Percentiles rank a stretch among this genome's conserved stretches.
phyloP scores from a whole-genome alignment of 2,797 vertebrate species.

The Brotogeris chrysoptera region DNA sequence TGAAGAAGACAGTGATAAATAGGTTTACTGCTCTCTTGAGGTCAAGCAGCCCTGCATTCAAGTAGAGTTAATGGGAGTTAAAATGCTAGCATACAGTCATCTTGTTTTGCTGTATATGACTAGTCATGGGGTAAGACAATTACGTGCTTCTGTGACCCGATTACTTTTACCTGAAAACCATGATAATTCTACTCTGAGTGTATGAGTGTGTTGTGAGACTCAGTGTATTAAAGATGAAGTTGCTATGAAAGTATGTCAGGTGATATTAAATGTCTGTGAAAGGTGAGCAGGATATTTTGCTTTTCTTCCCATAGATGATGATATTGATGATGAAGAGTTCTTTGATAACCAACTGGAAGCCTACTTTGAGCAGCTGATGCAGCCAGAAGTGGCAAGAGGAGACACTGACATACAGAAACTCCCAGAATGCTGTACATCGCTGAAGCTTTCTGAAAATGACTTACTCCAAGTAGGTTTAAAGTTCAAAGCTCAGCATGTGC shows the following conservation, averaged over 20 bases:
- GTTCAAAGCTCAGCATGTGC: not conserved
- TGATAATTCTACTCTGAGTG: not conserved
- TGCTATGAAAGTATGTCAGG: not conserved
- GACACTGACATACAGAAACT: slow-evolving; percentile 81
- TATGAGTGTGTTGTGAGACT: not conserved
- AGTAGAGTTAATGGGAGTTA: not conserved
- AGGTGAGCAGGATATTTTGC: not conserved
- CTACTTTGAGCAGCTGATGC: slow-evolving; percentile 89
- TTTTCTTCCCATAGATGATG: slow-evolving; percentile 76
- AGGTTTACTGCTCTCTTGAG: not conserved
- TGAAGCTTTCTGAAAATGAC: slow-evolving; percentile 53
- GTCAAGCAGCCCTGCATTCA: not conserved
- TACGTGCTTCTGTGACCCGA: not conserved
- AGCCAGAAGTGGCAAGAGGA: slow-evolving; percentile 84
- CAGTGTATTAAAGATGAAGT: not conserved
- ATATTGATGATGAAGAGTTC: slow-evolving; percentile 87
- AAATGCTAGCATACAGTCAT: not conserved
- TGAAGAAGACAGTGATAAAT: not conserved
- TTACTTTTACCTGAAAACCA: not conserved
- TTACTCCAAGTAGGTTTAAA: slow-evolving; percentile 42
- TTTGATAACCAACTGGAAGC: slow-evolving; percentile 88
- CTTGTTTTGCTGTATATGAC: not conserved
- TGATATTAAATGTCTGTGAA: not conserved
- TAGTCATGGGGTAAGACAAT: not conserved
- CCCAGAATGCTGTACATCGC: slow-evolving; percentile 38